Evolutionary conservation across 2,888 invertebrate genomes (phyloP), one percentile per base, ranked within the genome.

Genomic region (Maniola hyperantus): DNA sequence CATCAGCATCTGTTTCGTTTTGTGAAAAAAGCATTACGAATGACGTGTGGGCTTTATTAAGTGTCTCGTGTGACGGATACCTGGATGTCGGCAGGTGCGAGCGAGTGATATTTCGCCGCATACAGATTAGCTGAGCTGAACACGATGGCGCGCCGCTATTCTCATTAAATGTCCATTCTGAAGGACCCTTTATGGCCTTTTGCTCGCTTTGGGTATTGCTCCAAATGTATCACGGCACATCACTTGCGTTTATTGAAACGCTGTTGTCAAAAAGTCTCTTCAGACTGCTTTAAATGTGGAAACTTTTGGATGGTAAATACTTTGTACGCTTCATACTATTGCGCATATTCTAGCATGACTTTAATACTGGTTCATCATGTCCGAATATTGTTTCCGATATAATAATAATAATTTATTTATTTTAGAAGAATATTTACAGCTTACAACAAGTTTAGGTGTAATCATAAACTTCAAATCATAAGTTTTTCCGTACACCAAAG

Each of bases 11-110:
- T 72, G 71, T 72, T 75, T 76, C 71, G 71, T 76, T 74, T 72
- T 71, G 70, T 71, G 72, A 61, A 67, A 74, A 75, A 75, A 73
- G 71, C 75, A 76, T 79, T 76, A 77, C 74, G 78, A 77, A 74
- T 77, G 77, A 80, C 78, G 72, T 74, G 74, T 73, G 74, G 81
- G 82, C 82, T 86, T 88, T 89, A 90, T 89, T 89, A 91, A 88
- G 87, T 85, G 85, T 84, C 82, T 81, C 81, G 78, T 73, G 80
- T 91, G 89, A 91, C 87, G 87, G 87, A 90, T 89, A 85, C 80
- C 79, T 79, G 77, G 76, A 78, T 84, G 87, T 84, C 77, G 79
- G 79, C 78, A 78, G 76, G 76, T 76, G 76, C 72, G 72, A 66
- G 67, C 66, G 70, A 68, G 69, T 67, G 69, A 72, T 68, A 71